phyloP scores from a whole-genome alignment of 2,888 invertebrate species.

The Ochropleura leucogaster region DNA sequence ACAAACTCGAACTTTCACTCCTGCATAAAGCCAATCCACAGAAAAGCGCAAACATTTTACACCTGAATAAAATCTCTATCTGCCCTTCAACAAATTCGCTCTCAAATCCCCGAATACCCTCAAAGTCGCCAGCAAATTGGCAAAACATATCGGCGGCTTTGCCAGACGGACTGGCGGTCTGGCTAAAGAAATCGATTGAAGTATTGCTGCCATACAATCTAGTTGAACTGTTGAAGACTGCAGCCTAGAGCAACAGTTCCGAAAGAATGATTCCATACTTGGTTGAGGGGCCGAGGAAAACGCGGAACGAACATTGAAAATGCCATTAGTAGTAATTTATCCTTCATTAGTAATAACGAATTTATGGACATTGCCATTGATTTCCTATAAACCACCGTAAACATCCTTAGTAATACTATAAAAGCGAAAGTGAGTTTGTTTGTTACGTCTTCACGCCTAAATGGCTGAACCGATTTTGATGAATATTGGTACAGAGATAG shows the following conservation, averaged over 20 bases:
- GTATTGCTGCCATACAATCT: conserved; percentile 69
- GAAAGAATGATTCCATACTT: conserved; percentile 72
- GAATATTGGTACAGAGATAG: no score
- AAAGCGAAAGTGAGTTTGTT: no score
- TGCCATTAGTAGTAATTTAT: no score
- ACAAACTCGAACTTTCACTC: neutral
- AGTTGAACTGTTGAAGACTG: conserved; percentile 65
- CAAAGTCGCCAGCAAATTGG: conserved; percentile 67
- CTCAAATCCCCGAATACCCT: conserved; percentile 62
- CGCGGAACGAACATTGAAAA: conserved; percentile 16
- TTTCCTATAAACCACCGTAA: no score
- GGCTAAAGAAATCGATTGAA: conserved; percentile 76
- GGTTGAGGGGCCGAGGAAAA: conserved; percentile 28
- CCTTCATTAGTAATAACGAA: no score
- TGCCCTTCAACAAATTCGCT: conserved; percentile 61
- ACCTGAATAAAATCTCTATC: conserved; percentile 58
- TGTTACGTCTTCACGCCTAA: no score
- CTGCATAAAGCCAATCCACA: neutral
- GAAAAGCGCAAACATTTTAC: conserved; percentile 59
- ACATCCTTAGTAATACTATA: no score
- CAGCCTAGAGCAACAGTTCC: conserved; percentile 77
- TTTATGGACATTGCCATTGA: no score
- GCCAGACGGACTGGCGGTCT: conserved; percentile 63
- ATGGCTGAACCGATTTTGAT: no score
- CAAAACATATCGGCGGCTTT: conserved; percentile 66